A percentile compares a stretch with the other conserved stretches of the same genome.
phyloP scores from a whole-genome alignment of 2,888 invertebrate species.

The Matsumyia berberina region DNA sequence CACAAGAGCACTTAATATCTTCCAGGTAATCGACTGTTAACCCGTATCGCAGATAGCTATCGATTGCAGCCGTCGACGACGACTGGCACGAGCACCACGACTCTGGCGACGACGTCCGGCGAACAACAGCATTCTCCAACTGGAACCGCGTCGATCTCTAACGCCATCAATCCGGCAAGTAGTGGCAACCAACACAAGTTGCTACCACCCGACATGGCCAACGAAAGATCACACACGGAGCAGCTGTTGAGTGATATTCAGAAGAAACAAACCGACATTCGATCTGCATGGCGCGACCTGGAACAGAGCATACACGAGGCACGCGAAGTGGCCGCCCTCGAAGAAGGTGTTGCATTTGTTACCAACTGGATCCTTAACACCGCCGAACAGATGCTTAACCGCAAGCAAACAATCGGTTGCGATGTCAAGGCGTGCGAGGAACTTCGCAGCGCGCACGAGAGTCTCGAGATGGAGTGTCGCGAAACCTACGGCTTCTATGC shows the following conservation, averaged over 20 bases:
- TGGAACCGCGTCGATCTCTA: constrained; percentile 61
- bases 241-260: constrained; percentile 86
- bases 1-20: constrained; percentile 69
- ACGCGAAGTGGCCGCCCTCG: constrained; percentile 87
- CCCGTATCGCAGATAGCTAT: constrained; percentile 83
- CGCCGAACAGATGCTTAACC: constrained; percentile 90
- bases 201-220: constrained; percentile 87
- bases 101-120: constrained; percentile 42
- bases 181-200: constrained; percentile 79
- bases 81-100: constrained; percentile 36
- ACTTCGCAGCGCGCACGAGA: constrained; percentile 89
- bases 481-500: constrained; percentile 92
- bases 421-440: constrained; percentile 90
- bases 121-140: constrained; percentile 58
- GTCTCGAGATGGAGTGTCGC: constrained; percentile 90
- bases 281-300: constrained; percentile 87
- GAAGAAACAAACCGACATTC: constrained; percentile 86
- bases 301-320: constrained; percentile 86
- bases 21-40: constrained; percentile 83
- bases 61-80: constrained; percentile 77
- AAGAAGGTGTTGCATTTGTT: constrained; percentile 88
- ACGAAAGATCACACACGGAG: constrained; percentile 87
- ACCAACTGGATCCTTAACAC: constrained; percentile 92
- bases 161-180: constrained; percentile 49
- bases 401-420: constrained; percentile 89